Evolutionary conservation across 2,797 vertebrate species (phyloP), one percentile per base, ranked within the genome.

Genomic region (Telmatherina bonti): DNA sequence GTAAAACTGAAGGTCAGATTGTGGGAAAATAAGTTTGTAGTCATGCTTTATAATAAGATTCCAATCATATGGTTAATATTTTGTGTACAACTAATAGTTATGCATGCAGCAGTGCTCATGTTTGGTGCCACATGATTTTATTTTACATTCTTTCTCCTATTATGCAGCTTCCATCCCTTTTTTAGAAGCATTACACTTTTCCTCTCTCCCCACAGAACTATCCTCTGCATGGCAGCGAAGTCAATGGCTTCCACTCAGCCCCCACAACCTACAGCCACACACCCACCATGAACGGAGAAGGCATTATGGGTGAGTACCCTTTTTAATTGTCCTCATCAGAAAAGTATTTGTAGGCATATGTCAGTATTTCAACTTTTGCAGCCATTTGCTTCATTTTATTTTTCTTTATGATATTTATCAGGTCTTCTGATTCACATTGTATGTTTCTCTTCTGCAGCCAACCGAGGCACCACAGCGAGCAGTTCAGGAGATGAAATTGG

Each of bases 401-500:
- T 53, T 24, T 43, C 49, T 5, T 11, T 43, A 65, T 49, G 74
- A 49, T 49, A 22, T 49, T 81, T 57, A 83, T 72, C 35, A 8
- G 74, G 78, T 82, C 81, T 72, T 79, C 68, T 80, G 78, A 79
- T 56, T 81, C 15, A 16, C 33, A 54, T 79, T 71, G 72, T 77
- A 83, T 77, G 38, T 80, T 85, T 82, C 83, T 53, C 78, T 65
- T 74, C 73, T 45, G 61, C 85, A 98, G 97, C 96, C 75, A 96
- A 94, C 89, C 93, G 97, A 89, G 96, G 95, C 88, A 96, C 95
- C 76, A 94, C 96, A 12, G 95, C 97, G 18, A 94, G 96, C 86
- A 99, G 98, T 93, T 99, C 98, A 0, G 98, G 98, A 84, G 98
- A 99, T 3, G 98, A 98, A 49, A 97, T 99, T 26, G 98, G 98